Conservation (phyloP, 2,797 vertebrate species). For the Nyctalus aviator region DNA sequence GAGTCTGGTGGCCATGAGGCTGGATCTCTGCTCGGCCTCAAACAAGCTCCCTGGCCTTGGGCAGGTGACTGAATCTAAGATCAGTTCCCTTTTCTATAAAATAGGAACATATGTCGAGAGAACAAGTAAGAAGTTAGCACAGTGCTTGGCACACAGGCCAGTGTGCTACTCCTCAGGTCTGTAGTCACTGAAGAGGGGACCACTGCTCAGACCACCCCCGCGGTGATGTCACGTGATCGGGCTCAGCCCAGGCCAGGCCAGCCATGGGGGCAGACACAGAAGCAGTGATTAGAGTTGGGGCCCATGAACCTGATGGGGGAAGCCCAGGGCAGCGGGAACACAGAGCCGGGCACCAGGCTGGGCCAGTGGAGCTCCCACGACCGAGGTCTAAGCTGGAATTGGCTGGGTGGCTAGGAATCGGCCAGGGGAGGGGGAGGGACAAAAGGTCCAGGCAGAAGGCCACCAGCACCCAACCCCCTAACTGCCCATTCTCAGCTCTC, state of each 20-base stretch:
- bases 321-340: not conserved
- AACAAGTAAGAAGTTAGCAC: not conserved
- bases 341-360: not conserved
- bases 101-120: not conserved
- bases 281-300: not conserved
- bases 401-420: not conserved
- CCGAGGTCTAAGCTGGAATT: not conserved
- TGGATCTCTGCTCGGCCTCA: not conserved
- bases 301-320: not conserved
- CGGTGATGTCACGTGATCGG: not conserved
- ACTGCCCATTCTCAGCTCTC: not conserved
- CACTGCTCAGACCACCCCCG: not conserved
- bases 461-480: not conserved
- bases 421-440: not conserved
- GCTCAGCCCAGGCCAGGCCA: not conserved
- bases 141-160: not conserved
- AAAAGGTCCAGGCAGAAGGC: not conserved
- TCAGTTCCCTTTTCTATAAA: not conserved
- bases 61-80: not conserved
- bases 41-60: rapidly evolving
- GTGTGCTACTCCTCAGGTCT: not conserved
- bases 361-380: not conserved
- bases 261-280: not conserved
- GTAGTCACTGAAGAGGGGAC: not conserved
- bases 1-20: not conserved